Evolutionary conservation across 2,113 vertebrate genomes (phyloP), one percentile per base, ranked within the genome.

Genomic region (Heptranchias perlo): DNA sequence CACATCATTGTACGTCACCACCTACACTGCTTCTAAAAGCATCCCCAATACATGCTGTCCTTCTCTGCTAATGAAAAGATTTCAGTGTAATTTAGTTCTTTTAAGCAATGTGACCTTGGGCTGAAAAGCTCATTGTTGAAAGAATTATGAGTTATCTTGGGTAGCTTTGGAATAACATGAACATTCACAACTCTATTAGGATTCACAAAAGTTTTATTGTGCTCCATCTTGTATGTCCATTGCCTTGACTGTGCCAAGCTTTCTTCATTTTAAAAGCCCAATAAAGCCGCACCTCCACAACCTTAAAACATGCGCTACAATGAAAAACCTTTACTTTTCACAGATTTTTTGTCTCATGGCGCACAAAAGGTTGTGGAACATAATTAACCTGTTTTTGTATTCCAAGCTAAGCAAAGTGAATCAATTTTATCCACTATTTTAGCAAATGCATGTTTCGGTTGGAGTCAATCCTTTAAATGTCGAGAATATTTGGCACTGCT

Each of bases 1-100:
- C 25, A 47, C 65, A 67, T 64, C 62, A 69, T 67, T 95, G 64
- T 2, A 52, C 18, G 23, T 31, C 25, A 14, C 64, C 44, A 69
- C 64, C 94, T 52, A 49, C 64, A 95, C 21, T 69, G 65, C 44
- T 49, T 73, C 44, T 73, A 73, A 95, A 95, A 35, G 44, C 39
- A 95, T 31, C 31, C 44, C 28, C 64, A 95, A 52, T 52, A 95
- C 28, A 14, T 54, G 11, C 64, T 31, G 64, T 52, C 65, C 28
- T 95, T 69, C 64, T 31, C 47, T 52, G 64, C 39, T 49, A 95
- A 95, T 95, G 44, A 95, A 95, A 95, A 73, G 94, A 69, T 95
- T 95, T 69, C 47, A 47, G 5, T 95, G 39, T 49, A 95, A 69
- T 69, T 67, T 31, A 49, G 44, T 52, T 69, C 44, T 67, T 69